Evolutionary conservation across 2,113 vertebrate species (phyloP), one percentile per base, ranked within the genome.

Genomic region (Nyctereutes procyonoides): DNA sequence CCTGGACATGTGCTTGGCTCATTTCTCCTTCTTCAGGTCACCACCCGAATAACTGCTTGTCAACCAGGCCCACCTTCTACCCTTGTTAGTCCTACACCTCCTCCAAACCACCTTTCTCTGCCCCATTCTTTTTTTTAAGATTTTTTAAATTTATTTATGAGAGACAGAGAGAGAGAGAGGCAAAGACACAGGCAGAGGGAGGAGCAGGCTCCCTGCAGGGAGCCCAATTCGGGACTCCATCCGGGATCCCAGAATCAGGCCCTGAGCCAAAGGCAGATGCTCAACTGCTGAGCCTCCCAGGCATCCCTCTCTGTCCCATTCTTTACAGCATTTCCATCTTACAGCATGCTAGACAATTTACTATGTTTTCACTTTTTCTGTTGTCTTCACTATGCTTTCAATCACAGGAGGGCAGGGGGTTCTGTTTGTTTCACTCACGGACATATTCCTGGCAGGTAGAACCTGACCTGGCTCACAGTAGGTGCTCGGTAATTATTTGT

Each of bases 31-130:
- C 81, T 35, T 22, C 22, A 14, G 19, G 26, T 2, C 6, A 0
- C 16, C 17, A 16, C 67, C 38, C 12, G 12, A 13, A 43, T n/a
- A 17, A 1, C 79, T 10, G 1, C 17, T 8, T 69, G 15, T 26
- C 5, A 14, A 1, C 0, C 15, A 79, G 48, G 55, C 14, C 22
- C 0, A 3, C 26, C 0, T 13, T 1, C 20, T 0, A 4, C 12
- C n/a, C 6, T 32, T 9, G 0, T 12, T 19, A 71, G 51, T 3
- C 43, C 60, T 20, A 0, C 2, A 3, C 14, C 12, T 48, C 63
- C 8, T 69, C 56, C 77, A 51, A 26, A 4, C 2, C 28, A 19
- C 53, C 69, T 12, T 3, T 24, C 83, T 26, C 28, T 16, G n/a
- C 15, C 67, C 32, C 67, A 69, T 69, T 35, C 35, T 55, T 20